Base-by-base conservation (phyloP, 2,888 invertebrate species). In the Drosophila kanekoi region DNA sequence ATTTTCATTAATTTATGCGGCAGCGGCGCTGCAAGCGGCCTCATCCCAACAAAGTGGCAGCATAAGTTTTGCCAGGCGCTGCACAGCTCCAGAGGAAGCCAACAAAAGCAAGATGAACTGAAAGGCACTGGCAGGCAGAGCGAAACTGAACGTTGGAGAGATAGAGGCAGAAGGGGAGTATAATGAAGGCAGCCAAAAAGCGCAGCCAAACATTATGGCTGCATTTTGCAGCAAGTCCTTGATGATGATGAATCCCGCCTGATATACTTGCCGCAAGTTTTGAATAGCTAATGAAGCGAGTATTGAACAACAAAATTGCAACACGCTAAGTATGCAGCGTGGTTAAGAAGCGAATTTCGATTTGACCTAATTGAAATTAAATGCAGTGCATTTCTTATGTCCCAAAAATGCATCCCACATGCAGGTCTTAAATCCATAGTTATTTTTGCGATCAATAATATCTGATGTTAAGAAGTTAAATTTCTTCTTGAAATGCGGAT, bases 1-100 rank as follows among this genome's bases (percentile, higher is more conserved):
- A 83, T 87, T 79, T 74, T 81, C 81, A 87, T 87, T 83, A 83
- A 83, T 87, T 83, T 87, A 87, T 83, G 84, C 62, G 73, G 66
- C 59, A 48, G 57, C 56, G 40, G 64, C 56, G 73, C 67, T 58
- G 69, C 79, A 63, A 58, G 18, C 54, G 28, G 64, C 68, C 79
- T 49, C 72, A 62, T 51, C 43, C 62, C 57, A 58, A 45, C 52
- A 49, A 74, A 64, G 47, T 57, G 49, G 69, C 67, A 71, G 87
- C 77, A 86, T 86, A 86, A 86, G 84, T 82, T 81, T 84, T 65
- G 69, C 72, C 43, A 35, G 60, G 43, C 45, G 52, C 32, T 44
- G 54, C 45, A 20, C 52, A 32, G 52, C 41, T 43, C 10, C 32
- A 18, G 45, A 53, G 51, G 52, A 54, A 54, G 40, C 53, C 49